A percentile compares a stretch with the other conserved stretches of the same genome.
phyloP scores from a whole-genome alignment of 2,797 vertebrate species.

The Cephalopachus bancanus region DNA sequence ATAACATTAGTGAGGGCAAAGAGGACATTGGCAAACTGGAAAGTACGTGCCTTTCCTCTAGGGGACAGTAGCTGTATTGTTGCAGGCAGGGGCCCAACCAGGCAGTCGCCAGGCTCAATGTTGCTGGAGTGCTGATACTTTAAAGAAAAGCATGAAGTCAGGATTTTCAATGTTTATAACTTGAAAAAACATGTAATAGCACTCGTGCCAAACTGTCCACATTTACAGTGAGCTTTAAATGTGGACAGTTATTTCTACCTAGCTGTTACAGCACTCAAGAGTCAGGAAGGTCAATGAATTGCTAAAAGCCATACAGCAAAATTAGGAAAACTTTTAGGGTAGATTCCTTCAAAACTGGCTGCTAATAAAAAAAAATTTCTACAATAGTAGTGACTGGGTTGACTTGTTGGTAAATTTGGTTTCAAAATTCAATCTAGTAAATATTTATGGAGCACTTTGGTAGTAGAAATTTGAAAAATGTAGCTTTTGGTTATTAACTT shows the following conservation, averaged over 20 bases:
- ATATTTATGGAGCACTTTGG: background rate
- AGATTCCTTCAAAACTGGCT: background rate
- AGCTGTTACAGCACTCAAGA: background rate
- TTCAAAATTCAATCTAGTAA: conserved; percentile 23
- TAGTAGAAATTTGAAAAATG: conserved; percentile 51
- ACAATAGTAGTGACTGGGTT: background rate
- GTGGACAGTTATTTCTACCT: background rate
- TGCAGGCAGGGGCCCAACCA: background rate
- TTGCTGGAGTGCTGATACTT: background rate
- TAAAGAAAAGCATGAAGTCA: conserved; percentile 6
- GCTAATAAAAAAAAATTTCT: background rate
- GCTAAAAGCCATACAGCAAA: background rate
- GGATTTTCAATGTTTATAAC: background rate
- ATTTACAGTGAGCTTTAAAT: background rate
- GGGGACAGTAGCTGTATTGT: background rate
- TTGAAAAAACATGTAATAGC: background rate
- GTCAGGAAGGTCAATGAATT: conserved; percentile 9
- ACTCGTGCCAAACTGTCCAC: background rate
- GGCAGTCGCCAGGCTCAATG: background rate
- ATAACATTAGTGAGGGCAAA: rapidly evolving
- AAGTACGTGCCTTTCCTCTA: background rate
- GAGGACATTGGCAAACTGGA: background rate
- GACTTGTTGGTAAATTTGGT: background rate
- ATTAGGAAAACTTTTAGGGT: background rate
- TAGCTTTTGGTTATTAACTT: background rate